Evolutionary conservation across 2,113 vertebrate species (phyloP).

Genomic region (Sarotherodon lohbergeri): DNA sequence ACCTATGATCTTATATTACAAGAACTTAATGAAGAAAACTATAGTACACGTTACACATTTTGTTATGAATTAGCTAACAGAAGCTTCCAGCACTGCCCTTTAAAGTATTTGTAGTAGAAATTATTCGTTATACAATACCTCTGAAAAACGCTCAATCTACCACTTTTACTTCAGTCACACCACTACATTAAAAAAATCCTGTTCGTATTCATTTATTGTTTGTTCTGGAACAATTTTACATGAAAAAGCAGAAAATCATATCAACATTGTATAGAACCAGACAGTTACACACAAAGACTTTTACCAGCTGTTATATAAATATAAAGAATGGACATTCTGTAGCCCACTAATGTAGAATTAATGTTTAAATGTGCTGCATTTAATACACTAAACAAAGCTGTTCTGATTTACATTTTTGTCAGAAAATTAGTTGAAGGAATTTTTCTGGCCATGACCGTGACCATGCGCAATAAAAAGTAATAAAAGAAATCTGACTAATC

Average conservation of each 20-base stretch:
- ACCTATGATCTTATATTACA: neutral
- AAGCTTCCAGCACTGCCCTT: neutral
- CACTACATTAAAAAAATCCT: neutral
- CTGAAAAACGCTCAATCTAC: no score
- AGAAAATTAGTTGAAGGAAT: neutral
- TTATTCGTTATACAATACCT: no score
- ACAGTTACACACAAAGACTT: neutral
- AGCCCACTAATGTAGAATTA: neutral
- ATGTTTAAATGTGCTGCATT: neutral
- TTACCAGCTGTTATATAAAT: neutral
- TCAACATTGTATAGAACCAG: neutral
- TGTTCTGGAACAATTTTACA: neutral
- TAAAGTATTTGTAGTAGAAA: no score
- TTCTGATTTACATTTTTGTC: neutral
- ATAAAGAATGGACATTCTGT: neutral
- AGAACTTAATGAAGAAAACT: neutral
- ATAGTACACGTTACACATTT: neutral
- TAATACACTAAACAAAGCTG: neutral
- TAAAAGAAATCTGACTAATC: neutral
- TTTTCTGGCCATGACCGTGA: neutral
- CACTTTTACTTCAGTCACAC: neutral
- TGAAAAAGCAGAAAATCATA: neutral
- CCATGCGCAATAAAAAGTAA: neutral
- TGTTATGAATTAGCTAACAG: neutral
- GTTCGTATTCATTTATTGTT: neutral